These are phyloP conservation scores for Anoplolepis gracilipes DNA, from an alignment of 1,140 invertebrate genomes.

Conservation along the genomic window DNA sequence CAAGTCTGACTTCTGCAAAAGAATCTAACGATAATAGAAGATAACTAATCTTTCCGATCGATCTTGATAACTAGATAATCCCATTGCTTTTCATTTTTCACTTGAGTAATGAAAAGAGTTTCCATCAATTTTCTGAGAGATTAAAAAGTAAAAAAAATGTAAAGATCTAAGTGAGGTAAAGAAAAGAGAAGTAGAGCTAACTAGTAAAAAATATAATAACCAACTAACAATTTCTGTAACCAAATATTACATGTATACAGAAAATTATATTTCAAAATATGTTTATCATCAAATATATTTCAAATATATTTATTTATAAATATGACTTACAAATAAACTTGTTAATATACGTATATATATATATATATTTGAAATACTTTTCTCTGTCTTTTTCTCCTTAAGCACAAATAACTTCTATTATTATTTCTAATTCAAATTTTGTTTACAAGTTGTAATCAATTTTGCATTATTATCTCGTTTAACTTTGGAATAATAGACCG, in stretches of 20 bases:
- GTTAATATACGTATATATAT: no score
- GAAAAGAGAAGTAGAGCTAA: not conserved
- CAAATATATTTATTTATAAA: not conserved
- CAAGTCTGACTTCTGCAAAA: not conserved
- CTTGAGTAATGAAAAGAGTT: conserved; percentile 7
- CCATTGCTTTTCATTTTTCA: not conserved
- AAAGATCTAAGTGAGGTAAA: not conserved
- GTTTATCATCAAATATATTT: no score
- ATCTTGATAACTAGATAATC: not conserved
- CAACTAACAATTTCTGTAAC: no score
- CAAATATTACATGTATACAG: not conserved
- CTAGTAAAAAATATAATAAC: no score
- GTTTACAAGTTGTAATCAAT: conserved; percentile 27
- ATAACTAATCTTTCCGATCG: not conserved
- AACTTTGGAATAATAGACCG: not conserved
- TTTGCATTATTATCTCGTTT: conserved; percentile 28
- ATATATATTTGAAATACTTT: not conserved
- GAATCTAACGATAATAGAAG: not conserved
- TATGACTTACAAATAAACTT: not conserved
- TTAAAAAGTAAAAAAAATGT: not conserved
- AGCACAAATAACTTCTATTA: not conserved
- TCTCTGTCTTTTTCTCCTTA: not conserved
- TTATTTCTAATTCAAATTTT: not conserved
- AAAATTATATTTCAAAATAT: not conserved
- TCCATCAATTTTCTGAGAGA: not conserved